Base-by-base conservation (phyloP, 2,113 vertebrate species). In the Oophaga pumilio region DNA sequence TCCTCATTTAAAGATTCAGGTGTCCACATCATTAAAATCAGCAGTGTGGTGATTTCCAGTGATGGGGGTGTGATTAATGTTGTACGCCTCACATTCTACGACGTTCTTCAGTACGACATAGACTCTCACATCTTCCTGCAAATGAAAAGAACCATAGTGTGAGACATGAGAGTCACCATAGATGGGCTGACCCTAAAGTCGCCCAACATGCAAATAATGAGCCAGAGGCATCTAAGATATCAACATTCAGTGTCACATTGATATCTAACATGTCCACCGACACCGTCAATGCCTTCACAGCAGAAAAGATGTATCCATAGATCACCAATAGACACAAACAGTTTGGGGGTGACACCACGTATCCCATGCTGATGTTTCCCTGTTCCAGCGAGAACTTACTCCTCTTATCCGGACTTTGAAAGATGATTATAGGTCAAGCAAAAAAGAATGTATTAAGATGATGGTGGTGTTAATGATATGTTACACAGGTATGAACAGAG, bases 191-290 rank as follows among this genome's bases (percentile, higher is more conserved):
- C 80, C 80, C 80, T 50, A 22, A 82, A 82, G 80, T 87, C 66
- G 57, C 60, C 66, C 43, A 74, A 68, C 66, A 87, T 81, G 52
- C 64, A 82, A 71, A 71, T 87, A 87, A 87, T 82, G 85, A 82
- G 85, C 77, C 49, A 52, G 17, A 26, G 22, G 43, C 50, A 79
- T 86, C 53, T 60, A 60, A 81, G 59, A 57, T 53, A 10, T 59
- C 76, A 68, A 8, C 18, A n/a, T 74, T 14, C 66, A n/a, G 33
- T 64, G 20, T 15, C 22, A 50, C n/a, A 68, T 24, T 50, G 17
- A 52, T 66, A n/a, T 43, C 28, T 66, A n/a, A 22, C 26, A 22
- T 68, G 80, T 50, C 60, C 60, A 24, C 59, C 49, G 33, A 20
- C 49, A 53, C 10, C 59, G 43, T 62, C 59, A 50, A 50, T 49